Base-by-base conservation (phyloP, 2,113 vertebrate genomes). In the Dermatemys mawii region DNA sequence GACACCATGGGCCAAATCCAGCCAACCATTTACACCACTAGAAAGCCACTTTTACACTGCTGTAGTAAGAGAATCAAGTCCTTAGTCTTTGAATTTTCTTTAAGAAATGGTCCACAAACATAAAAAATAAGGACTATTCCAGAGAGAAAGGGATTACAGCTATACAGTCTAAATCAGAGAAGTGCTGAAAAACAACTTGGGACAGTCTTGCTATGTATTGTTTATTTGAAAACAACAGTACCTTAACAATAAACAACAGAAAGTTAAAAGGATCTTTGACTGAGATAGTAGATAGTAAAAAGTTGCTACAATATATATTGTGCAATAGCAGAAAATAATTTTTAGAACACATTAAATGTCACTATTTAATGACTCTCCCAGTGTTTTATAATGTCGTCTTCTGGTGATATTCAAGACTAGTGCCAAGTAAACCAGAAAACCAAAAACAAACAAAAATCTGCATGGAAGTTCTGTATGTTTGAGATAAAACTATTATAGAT, bases 1-100 rank as follows among this genome's bases (percentile, higher is more conserved):
- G 67, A 70, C 19, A 19, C 50, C 88, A 41, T n/a, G 17, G 54
- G 57, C 11, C 3, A 70, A 86, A 50, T 0, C 1, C 53, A 57
- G 10, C 35, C 49, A 46, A 0, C 11, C 19, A 3, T 17, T 53
- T 60, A 24, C 1, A 1, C 22, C 11, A 13, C 78, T 2, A 83
- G 38, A 38, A 83, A 19, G 70, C 35, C 1, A 22, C 8, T 0
- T 86, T 76, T 73, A 14, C 32, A 81, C 12, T 5, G 19, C 13
- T 14, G 27, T 57, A 11, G 53, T 35, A 80, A 24, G 38, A 92
- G 44, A 81, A 91, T 57, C 48, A 35, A 0, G 22, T 5, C 8
- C n/a, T 2, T 3, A 63, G 38, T 26, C 21, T 29, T 5, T 0
- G 8, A 86, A 80, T 48, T n/a, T 53, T 60, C 79, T 49, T 86